Conservation (phyloP, 1,140 invertebrate genomes). For the Lerema accius region DNA sequence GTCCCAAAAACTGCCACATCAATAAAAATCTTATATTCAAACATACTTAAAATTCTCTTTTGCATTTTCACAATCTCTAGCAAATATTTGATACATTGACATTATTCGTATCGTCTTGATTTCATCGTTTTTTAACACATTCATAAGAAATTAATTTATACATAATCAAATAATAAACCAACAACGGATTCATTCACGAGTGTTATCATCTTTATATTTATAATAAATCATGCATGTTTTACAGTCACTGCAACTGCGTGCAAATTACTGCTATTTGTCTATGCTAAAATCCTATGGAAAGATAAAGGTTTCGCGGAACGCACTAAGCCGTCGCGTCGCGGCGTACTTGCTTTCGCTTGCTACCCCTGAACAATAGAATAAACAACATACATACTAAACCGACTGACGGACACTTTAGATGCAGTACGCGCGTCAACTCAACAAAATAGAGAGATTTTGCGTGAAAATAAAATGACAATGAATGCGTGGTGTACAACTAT, state of each 20-base stretch:
- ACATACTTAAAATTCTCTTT: too few species aligned
- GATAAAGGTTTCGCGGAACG: constrained; percentile 10
- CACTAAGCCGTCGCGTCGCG: neutral
- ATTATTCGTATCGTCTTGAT: neutral
- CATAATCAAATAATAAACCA: neutral
- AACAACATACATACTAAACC: neutral
- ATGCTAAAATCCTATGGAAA: constrained; percentile 13
- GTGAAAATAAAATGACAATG: constrained; percentile 13
- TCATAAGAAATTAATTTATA: neutral
- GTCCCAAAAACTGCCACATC: too few species aligned
- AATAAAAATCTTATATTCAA: too few species aligned
- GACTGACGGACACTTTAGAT: neutral
- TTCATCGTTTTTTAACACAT: neutral
- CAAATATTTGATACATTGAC: too few species aligned
- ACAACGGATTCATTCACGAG: constrained; percentile 14
- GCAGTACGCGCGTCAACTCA: constrained; percentile 7
- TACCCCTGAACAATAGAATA: constrained; percentile 15
- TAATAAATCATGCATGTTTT: constrained; percentile 33
- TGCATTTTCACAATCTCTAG: too few species aligned
- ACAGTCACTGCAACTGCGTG: constrained; percentile 21
- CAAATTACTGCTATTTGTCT: constrained; percentile 31
- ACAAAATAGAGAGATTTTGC: neutral
- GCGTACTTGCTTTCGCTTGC: neutral
- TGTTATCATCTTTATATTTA: constrained; percentile 20
- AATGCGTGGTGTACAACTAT: too few species aligned